Conservation (phyloP, 2,888 invertebrate species). For the Gari tellinella region DNA sequence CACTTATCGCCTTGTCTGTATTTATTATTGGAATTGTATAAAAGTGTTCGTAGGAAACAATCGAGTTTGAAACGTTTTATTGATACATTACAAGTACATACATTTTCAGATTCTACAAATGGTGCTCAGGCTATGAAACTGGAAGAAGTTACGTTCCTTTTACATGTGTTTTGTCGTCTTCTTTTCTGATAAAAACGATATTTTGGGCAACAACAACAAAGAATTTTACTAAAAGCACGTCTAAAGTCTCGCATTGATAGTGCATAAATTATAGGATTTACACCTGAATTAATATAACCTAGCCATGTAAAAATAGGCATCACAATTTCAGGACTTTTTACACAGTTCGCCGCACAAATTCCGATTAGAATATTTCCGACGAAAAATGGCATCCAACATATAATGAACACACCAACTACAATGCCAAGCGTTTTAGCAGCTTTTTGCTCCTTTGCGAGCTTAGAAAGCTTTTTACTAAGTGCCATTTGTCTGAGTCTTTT, state of each 20-base stretch:
- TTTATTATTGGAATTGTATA: too few species aligned
- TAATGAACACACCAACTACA: slow-evolving; percentile 98
- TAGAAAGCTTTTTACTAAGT: slow-evolving; percentile 95
- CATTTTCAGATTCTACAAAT: too few species aligned
- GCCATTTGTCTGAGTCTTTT: slow-evolving; percentile 89
- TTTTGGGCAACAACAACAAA: slow-evolving; percentile 87
- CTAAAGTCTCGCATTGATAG: slow-evolving; percentile 98
- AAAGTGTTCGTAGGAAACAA: too few species aligned
- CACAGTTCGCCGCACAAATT: slow-evolving; percentile 89
- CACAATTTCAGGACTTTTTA: slow-evolving; percentile 74
- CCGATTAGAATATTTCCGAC: slow-evolving; percentile 96
- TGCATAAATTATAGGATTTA: slow-evolving; percentile 96
- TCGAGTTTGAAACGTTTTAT: too few species aligned
- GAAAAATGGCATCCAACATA: slow-evolving; percentile 99
- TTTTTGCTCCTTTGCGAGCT: slow-evolving; percentile 98
- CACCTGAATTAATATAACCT: slow-evolving; percentile 84
- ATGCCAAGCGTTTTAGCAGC: slow-evolving; percentile 98
- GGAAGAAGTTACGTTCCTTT: slow-evolving; percentile 70
- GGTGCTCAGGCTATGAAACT: slow-evolving; percentile 61
- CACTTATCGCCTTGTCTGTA: too few species aligned
- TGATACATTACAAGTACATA: too few species aligned
- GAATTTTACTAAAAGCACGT: slow-evolving; percentile 94
- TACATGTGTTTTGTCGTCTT: slow-evolving; percentile 55
- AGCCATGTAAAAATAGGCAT: slow-evolving; percentile 84
- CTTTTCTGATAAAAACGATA: slow-evolving; percentile 65